A percentile compares a stretch with the other conserved stretches of the same genome.
Conservation (phyloP, 2,888 invertebrate genomes). For the Scrobipalpa costella region DNA sequence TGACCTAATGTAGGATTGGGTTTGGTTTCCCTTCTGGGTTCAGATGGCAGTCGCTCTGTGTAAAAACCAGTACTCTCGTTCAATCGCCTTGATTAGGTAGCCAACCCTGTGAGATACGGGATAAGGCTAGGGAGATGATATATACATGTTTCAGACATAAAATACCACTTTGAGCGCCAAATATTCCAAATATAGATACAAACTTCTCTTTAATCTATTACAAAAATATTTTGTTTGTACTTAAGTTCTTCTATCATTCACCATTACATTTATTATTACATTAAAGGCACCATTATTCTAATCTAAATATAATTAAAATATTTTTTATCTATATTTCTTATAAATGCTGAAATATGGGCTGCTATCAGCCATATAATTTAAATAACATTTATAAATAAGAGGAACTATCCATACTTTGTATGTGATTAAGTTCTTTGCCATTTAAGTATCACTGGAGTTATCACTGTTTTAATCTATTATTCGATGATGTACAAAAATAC, state of each 20-base stretch:
- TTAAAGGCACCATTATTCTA: slow-evolving; percentile 2
- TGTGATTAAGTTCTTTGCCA: slow-evolving; percentile 7
- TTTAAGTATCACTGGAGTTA: slow-evolving; percentile 23
- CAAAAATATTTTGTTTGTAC: slow-evolving; percentile 3
- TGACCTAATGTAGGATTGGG: too few species aligned
- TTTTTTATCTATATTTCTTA: neutral
- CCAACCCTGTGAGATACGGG: too few species aligned
- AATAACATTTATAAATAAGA: neutral
- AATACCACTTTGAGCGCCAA: too few species aligned
- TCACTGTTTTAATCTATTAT: slow-evolving; percentile 16
- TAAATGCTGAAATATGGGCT: neutral
- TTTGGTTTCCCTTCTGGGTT: too few species aligned
- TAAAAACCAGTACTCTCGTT: too few species aligned
- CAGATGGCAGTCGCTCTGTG: too few species aligned
- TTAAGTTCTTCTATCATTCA: neutral
- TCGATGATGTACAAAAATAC: neutral
- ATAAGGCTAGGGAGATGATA: too few species aligned
- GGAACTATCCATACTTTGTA: neutral
- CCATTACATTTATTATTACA: neutral
- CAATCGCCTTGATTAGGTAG: too few species aligned
- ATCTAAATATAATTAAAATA: neutral
- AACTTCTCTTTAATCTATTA: neutral
- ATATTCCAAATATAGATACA: neutral
- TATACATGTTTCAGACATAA: too few species aligned
- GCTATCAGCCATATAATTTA: neutral